Conservation (phyloP, 2,797 vertebrate species). For the Anabacerthia variegaticeps region DNA sequence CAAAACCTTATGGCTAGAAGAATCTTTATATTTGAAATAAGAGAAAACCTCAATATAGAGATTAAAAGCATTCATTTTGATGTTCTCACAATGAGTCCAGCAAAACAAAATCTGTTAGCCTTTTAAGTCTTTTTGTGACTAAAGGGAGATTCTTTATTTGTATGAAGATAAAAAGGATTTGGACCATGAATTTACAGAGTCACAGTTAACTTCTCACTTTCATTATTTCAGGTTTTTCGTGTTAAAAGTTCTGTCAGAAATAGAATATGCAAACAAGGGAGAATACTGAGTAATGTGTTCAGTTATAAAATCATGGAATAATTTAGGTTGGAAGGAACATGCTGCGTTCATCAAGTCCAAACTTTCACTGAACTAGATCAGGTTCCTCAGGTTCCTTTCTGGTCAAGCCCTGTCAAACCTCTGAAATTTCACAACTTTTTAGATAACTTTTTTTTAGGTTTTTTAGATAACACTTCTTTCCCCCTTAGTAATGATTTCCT, state of each 20-base stretch:
- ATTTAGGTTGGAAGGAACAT: not conserved
- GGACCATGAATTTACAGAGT: not conserved
- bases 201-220: not conserved
- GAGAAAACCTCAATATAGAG: not conserved
- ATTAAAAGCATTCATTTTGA: not conserved
- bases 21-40: not conserved
- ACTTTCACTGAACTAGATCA: not conserved
- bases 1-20: not conserved
- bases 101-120: not conserved
- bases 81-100: not conserved
- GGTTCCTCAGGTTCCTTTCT: not conserved
- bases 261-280: not conserved
- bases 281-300: not conserved
- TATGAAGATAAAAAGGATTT: not conserved
- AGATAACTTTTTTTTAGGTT: not conserved
- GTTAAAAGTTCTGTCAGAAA: not conserved
- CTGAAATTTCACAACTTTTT: not conserved
- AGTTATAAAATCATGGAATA: not conserved
- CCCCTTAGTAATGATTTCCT: not conserved
- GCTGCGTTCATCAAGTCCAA: not conserved
- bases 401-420: not conserved
- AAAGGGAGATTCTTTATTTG: not conserved
- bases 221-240: not conserved
- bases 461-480: not conserved
- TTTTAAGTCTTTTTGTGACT: not conserved